Evolutionary conservation across 2,113 vertebrate genomes (phyloP).

Genomic region (Ornithorhynchus anatinus): DNA sequence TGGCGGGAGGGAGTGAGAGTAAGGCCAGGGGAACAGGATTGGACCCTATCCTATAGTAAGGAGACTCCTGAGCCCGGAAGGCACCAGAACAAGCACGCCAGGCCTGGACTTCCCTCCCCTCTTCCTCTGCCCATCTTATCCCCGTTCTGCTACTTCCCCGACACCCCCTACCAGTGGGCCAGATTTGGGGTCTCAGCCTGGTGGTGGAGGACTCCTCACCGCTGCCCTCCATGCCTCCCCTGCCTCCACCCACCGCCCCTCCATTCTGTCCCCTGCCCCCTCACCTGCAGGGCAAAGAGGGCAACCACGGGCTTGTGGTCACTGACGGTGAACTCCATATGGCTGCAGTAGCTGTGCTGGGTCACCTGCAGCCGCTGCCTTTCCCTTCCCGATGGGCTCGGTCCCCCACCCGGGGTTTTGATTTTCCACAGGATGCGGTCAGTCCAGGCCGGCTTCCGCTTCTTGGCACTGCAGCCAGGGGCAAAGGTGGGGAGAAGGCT

Average conservation of each 20-base stretch:
- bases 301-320: constrained; percentile 97
- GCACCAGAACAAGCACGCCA: neutral
- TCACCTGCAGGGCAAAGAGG: constrained; percentile 88
- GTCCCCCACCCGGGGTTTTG: constrained; percentile 74
- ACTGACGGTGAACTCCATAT: constrained; percentile 92
- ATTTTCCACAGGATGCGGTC: constrained; percentile 97
- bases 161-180: neutral
- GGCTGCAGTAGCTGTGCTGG: constrained; percentile 88
- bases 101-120: neutral
- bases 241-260: neutral
- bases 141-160: neutral
- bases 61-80: neutral
- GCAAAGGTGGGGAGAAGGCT: neutral
- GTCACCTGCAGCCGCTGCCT: constrained; percentile 82
- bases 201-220: no score
- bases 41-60: neutral
- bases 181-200: neutral
- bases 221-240: no score
- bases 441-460: constrained; percentile 97
- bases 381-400: constrained; percentile 71
- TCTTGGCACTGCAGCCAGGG: constrained; percentile 81
- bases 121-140: neutral
- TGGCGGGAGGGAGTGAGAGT: neutral
- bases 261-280: neutral
- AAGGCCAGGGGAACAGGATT: neutral